Conservation (phyloP, 2,113 vertebrate genomes). For the Indicator maculatus region DNA sequence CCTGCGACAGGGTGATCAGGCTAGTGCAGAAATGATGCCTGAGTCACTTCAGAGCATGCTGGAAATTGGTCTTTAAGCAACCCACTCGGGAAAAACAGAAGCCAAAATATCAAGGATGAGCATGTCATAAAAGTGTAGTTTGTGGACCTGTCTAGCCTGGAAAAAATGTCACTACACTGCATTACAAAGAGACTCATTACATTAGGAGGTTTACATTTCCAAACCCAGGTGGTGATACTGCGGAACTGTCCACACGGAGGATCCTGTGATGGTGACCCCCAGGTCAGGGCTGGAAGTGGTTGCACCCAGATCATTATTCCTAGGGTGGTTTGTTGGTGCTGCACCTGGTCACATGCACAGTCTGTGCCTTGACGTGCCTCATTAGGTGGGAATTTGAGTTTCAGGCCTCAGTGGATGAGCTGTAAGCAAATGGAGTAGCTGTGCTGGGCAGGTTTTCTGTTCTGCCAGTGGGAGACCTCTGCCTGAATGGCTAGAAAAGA, state of each 20-base stretch:
- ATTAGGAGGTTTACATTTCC: constrained; percentile 45
- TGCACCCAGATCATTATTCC: background rate
- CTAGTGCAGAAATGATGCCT: constrained; percentile 60
- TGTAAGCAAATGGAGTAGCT: background rate
- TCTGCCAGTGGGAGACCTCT: background rate
- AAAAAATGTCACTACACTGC: background rate
- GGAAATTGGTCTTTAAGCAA: constrained; percentile 55
- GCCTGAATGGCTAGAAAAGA: background rate
- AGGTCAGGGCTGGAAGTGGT: background rate
- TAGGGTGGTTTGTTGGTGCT: rapidly evolving
- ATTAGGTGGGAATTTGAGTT: background rate
- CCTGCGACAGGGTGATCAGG: constrained; percentile 67
- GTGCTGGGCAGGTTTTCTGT: background rate
- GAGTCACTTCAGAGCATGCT: constrained; percentile 36
- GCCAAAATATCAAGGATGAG: constrained; percentile 35
- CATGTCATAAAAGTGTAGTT: background rate
- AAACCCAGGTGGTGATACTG: background rate
- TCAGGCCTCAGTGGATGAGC: background rate
- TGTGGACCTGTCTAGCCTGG: background rate
- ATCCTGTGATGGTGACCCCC: background rate
- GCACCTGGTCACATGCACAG: background rate
- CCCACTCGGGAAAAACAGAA: constrained; percentile 51
- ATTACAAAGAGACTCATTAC: background rate
- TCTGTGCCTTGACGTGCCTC: background rate
- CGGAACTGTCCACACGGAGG: background rate